Base-by-base conservation (phyloP, 2,113 vertebrate genomes). In the Sprattus sprattus region DNA sequence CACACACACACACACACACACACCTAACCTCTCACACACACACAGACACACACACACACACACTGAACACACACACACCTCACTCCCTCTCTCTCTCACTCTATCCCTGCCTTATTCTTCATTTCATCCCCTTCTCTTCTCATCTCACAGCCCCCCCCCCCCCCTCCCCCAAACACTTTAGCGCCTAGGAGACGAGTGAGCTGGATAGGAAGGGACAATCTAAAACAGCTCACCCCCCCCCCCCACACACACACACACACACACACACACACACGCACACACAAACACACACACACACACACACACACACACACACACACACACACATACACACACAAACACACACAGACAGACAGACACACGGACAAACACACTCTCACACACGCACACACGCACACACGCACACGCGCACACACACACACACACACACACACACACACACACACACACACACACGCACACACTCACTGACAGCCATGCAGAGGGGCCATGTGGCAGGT, bases 171-270 rank as follows among this genome's bases (percentile, higher is more conserved):
- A 90, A 39, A 87, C 85, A 57, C 86, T 85, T 89, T 84, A 86
- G 90, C 82, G 85, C 92, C 90, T 89, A 81, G 57, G 90, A 91
- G 90, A 91, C 85, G 81, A 28, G 82, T 81, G 10, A 71, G 28
- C 64, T 13, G 71, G 28, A 78, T 39, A 0, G 60, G 89, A 84
- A 0, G 60, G 89, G 82, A 92, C 91, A 83, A 81, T 86, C 13
- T 18, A 32, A 60, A 86, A 9, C 25, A 71, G 64, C 64, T 54
- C 4, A 18, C 52, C 52, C 52, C 52, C 16, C 10, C 13, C 47
- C 2, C 47, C 15, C 54, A 57, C 54, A 60, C 54, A 60, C 54
- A 60, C 54, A 60, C 54, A 60, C 54, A 60, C 54, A 60, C 54
- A 60, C 15, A 60, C 54, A 60, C 54, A 60, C 54, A n/a, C 54